These are phyloP conservation scores for Notothenia rossii DNA, from an alignment of 2,113 vertebrate genomes.

Conservation along the genomic window DNA sequence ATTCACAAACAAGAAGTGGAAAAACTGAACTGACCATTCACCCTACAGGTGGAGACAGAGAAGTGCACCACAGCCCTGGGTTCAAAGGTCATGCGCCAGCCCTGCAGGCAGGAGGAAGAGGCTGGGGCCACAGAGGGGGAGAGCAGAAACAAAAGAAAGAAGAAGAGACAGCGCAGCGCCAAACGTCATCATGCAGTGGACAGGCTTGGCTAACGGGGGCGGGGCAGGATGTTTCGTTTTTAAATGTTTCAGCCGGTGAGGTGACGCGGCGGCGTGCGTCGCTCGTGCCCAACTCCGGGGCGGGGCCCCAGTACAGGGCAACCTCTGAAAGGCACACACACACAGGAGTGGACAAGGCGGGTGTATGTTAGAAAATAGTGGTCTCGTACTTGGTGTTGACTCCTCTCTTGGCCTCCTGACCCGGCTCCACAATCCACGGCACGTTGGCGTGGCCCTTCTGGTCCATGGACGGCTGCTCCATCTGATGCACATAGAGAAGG, in stretches of 20 bases:
- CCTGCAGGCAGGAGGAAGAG: conserved; percentile 85
- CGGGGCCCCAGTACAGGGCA: conserved; percentile 85
- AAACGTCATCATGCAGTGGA: conserved; percentile 91
- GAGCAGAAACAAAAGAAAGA: conserved; percentile 81
- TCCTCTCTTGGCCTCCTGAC: conserved; percentile 98
- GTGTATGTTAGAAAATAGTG: conserved; percentile 99
- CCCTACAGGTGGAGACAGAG: conserved; percentile 83
- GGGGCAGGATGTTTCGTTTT: conserved; percentile 77
- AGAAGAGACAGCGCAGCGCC: conserved; percentile 84
- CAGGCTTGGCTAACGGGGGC: conserved; percentile 79
- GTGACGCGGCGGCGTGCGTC: conserved; percentile 73
- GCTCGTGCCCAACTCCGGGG: conserved; percentile 84
- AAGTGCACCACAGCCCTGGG: conserved; percentile 82
- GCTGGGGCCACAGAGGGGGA: conserved; percentile 74
- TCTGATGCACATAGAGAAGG: conserved; percentile 81
- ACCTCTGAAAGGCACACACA: conserved; percentile 98
- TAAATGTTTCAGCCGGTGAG: conserved; percentile 70
- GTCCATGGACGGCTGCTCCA: conserved; percentile 95
- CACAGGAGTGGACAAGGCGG: conserved; percentile 89
- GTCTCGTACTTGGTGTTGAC: conserved; percentile 99
- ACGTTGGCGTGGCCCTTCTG: conserved; percentile 98
- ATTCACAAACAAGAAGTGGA: conserved; percentile 65
- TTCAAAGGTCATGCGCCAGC: conserved; percentile 87
- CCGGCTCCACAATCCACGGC: conserved; percentile 99
- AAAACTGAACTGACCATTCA: conserved; percentile 66